Evolutionary conservation across 2,113 vertebrate genomes (phyloP).

Genomic region (Garra rufa): DNA sequence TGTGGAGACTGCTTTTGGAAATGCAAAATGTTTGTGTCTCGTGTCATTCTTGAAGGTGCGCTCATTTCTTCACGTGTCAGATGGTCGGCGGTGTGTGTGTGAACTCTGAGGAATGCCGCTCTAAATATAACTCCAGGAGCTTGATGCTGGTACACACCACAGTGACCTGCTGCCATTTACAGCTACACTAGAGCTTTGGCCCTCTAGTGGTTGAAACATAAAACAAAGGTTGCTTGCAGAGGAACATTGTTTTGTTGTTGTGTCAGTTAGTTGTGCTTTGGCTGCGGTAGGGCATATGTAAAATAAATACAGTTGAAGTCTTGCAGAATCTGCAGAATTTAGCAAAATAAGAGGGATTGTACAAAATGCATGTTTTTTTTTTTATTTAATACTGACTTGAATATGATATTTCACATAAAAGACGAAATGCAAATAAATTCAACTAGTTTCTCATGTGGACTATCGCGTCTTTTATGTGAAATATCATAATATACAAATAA

Average conservation of each 20-base stretch:
- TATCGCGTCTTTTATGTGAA: too few relatives aligned
- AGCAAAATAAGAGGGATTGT: too few relatives aligned
- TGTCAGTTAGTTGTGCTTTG: not conserved
- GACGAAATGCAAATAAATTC: too few relatives aligned
- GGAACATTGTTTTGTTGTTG: not conserved
- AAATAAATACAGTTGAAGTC: too few relatives aligned
- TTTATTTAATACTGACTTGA: too few relatives aligned
- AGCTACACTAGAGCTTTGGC: constrained; percentile 29
- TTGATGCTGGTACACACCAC: constrained; percentile 50
- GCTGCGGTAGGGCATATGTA: too few relatives aligned
- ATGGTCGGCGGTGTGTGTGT: not conserved
- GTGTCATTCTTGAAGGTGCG: constrained; percentile 62
- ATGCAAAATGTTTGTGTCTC: constrained; percentile 65
- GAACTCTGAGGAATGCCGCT: constrained; percentile 56
- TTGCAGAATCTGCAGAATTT: too few relatives aligned
- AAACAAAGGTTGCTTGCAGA: not conserved
- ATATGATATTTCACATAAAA: too few relatives aligned
- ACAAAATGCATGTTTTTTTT: too few relatives aligned
- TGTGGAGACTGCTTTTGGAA: constrained; percentile 48
- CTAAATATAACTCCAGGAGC: constrained; percentile 72
- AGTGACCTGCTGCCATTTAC: constrained; percentile 60
- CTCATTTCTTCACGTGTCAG: constrained; percentile 70
- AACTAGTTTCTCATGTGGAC: too few relatives aligned
- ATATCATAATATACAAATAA: too few relatives aligned
- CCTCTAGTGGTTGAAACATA: not conserved